These are phyloP conservation scores for Cryptus armator DNA, from an alignment of 2,888 invertebrate species.

Conservation along the genomic window DNA sequence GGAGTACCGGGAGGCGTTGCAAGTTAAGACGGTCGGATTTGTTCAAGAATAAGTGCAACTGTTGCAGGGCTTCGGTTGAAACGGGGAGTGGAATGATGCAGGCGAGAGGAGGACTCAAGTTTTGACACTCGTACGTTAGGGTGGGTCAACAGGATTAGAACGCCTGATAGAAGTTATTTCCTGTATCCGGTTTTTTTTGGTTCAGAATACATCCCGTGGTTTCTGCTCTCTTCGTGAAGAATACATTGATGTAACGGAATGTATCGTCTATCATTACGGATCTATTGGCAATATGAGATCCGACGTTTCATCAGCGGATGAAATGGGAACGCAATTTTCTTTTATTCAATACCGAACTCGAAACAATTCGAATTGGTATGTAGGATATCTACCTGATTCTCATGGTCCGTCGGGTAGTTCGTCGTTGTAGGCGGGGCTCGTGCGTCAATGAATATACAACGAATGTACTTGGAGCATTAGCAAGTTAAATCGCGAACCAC, in stretches of 20 bases:
- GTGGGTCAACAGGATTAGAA: conserved; percentile 53
- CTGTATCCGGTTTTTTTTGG: conserved; percentile 51
- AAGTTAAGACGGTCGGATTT: conserved; percentile 8
- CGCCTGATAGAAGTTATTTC: conserved; percentile 25
- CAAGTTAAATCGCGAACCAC: conserved; percentile 77
- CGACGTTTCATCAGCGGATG: neutral
- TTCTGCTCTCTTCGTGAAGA: neutral
- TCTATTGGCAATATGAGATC: neutral
- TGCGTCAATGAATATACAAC: conserved; percentile 80
- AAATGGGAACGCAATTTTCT: neutral
- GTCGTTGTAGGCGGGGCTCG: conserved; percentile 55
- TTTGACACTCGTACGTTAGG: conserved; percentile 38
- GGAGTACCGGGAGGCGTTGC: conserved; percentile 23
- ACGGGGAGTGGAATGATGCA: neutral
- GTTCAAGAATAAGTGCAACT: conserved; percentile 24
- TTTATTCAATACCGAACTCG: too few species aligned
- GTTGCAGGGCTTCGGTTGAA: conserved; percentile 9
- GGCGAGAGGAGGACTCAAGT: conserved; percentile 26
- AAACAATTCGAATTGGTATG: neutral
- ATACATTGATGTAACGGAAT: neutral
- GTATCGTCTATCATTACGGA: neutral
- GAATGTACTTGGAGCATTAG: conserved; percentile 76
- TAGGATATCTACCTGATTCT: neutral
- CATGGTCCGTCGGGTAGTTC: conserved; percentile 46
- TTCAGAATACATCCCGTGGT: neutral